Percentiles rank a stretch among this genome's conserved stretches.
Evolutionary conservation across 2,888 invertebrate species (phyloP).

Genomic region (Cynaeus angustus): DNA sequence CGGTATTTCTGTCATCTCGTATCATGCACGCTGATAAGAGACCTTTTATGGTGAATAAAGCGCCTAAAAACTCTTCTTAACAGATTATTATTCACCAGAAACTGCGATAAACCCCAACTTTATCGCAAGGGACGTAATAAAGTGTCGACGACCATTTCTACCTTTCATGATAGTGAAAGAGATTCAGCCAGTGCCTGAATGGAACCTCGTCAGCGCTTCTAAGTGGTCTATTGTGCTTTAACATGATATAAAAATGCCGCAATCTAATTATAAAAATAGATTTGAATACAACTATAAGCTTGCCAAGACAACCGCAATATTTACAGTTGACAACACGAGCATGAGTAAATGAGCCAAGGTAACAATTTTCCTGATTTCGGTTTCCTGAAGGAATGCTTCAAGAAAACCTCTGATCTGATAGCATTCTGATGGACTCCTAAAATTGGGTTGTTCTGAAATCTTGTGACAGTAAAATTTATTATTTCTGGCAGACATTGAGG

Average conservation of each 20-base stretch:
- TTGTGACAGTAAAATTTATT: constrained; percentile 17
- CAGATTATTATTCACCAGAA: constrained; percentile 5
- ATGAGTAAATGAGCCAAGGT: constrained; percentile 31
- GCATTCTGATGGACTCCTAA: neutral
- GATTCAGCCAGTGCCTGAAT: constrained; percentile 12
- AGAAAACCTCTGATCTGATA: neutral
- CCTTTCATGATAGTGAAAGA: constrained; percentile 21
- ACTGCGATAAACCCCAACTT: constrained; percentile 10
- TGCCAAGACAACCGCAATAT: constrained; percentile 47
- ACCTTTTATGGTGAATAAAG: neutral
- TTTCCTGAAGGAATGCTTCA: neutral
- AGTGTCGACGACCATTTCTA: constrained; percentile 15
- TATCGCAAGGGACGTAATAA: constrained; percentile 10
- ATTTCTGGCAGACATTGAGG: constrained; percentile 21
- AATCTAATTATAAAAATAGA: constrained; percentile 45
- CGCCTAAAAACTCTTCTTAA: neutral
- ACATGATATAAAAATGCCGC: constrained; percentile 45
- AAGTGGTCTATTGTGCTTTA: constrained; percentile 36
- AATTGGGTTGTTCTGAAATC: constrained; percentile 11
- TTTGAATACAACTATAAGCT: constrained; percentile 27
- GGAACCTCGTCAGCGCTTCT: constrained; percentile 23
- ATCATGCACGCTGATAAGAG: neutral
- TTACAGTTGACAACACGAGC: constrained; percentile 42
- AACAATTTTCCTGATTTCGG: constrained; percentile 23
- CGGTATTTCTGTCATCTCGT: neutral